Base-by-base conservation (phyloP, 23 tunicate genomes). In the Aplidium turbinatum region DNA sequence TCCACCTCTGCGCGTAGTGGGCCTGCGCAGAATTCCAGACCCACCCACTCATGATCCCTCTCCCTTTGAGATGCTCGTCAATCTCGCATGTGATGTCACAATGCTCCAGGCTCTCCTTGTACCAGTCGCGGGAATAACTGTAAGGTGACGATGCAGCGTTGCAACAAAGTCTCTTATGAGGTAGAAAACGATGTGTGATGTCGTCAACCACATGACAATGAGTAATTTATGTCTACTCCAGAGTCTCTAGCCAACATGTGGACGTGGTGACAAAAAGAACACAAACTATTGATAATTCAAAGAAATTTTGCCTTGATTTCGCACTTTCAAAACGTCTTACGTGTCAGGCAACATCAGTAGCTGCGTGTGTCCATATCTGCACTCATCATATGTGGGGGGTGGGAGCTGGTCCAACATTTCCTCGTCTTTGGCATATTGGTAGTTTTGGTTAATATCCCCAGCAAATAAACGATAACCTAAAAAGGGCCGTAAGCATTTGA, bases 31-130 rank as follows among this genome's bases (percentile, higher is more conserved):
- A 86, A 19, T 86, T 77, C 97, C 97, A 91, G 1, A 70, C 73
- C 92, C 92, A 91, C 3, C 97, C 97, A 48, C 92, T 84, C 97
- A 91, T 91, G 11, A 91, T 84, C 1, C 97, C 97, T 0, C 75
- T 73, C 3, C 79, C 97, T 47, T 91, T 91, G 1, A 91, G 53
- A 58, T 91, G 97, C 60, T 91, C 90, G 3, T 91, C 97, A 36
- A 91, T 84, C 65, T 91, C 86, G 1, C 74, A 79, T 19, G 97
- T 91, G 76, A 91, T 91, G 85, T 91, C 97, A 66, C 86, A 50
- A 36, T 84, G 97, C 58, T 91, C 91, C 73, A 79, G 2, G 35
- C 57, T 79, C 4, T 72, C 97, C 63, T 79, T 46, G 58, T 91
- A 91, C 86, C 86, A 78, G 6, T 91, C 82, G 0, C 82, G 70